Evolutionary conservation across 2,888 invertebrate genomes (phyloP).

Genomic region (Chorisops tibialis): DNA sequence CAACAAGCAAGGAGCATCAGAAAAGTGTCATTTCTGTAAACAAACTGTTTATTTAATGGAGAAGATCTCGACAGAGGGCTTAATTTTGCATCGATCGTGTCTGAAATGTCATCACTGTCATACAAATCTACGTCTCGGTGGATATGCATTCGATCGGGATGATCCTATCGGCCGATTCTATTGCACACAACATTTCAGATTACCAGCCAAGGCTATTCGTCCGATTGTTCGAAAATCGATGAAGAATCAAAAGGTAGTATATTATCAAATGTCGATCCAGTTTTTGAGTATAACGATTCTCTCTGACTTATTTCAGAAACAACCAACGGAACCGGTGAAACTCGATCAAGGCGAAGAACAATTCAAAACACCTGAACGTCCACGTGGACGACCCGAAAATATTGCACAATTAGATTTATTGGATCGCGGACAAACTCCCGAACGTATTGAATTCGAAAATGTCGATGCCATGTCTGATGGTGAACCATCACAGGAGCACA

Average conservation of each 20-base stretch:
- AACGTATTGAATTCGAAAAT: slow-evolving; percentile 77
- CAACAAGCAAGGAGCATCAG: slow-evolving; percentile 66
- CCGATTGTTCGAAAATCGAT: slow-evolving; percentile 41
- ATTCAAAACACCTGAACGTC: slow-evolving; percentile 54
- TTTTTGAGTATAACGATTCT: too few relatives aligned
- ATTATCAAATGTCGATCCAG: not conserved
- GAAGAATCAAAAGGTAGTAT: slow-evolving; percentile 39
- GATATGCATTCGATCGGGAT: slow-evolving; percentile 69
- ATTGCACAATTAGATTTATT: slow-evolving; percentile 46
- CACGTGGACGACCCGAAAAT: slow-evolving; percentile 49
- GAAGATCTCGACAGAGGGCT: slow-evolving; percentile 81
- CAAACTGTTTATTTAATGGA: slow-evolving; percentile 93
- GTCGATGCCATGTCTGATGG: slow-evolving; percentile 62
- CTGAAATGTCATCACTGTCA: slow-evolving; percentile 93
- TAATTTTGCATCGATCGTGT: slow-evolving; percentile 88
- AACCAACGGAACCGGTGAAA: slow-evolving; percentile 10
- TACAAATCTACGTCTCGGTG: slow-evolving; percentile 73
- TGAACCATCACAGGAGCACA: slow-evolving; percentile 62
- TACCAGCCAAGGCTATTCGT: slow-evolving; percentile 57
- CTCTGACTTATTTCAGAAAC: slow-evolving; percentile 15
- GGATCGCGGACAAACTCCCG: slow-evolving; percentile 64
- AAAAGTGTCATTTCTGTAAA: slow-evolving; percentile 83
- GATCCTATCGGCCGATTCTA: slow-evolving; percentile 68
- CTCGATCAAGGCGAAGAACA: slow-evolving; percentile 32
- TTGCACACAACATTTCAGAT: slow-evolving; percentile 70